phyloP scores from a whole-genome alignment of 2,113 vertebrate genomes.

The Phoxinus phoxinus region DNA sequence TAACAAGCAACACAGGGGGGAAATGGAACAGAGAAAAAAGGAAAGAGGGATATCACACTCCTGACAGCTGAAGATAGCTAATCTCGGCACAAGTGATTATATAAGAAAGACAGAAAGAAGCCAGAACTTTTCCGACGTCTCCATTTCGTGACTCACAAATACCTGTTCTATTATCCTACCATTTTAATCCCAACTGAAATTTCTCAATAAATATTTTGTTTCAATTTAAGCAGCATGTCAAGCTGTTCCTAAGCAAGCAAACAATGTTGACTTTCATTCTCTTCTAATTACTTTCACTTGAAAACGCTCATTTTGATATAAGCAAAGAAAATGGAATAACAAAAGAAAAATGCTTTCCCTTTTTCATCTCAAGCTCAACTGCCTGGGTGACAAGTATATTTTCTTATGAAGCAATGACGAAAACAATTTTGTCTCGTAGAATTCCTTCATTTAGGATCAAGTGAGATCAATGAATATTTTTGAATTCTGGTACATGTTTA shows the following conservation, averaged over 20 bases:
- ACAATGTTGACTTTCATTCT: constrained; percentile 29
- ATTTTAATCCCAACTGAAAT: neutral
- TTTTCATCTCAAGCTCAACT: constrained; percentile 6
- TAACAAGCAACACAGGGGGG: constrained; percentile 39
- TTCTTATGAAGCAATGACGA: constrained; percentile 26
- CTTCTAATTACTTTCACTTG: constrained; percentile 37
- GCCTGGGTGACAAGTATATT: constrained; percentile 30
- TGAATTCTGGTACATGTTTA: constrained; percentile 9
- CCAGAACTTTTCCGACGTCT: neutral
- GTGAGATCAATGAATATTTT: constrained; percentile 37
- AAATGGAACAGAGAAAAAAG: constrained; percentile 10
- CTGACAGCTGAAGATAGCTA: neutral
- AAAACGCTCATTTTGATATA: constrained; percentile 7
- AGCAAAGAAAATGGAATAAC: constrained; percentile 15
- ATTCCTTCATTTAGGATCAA: constrained; percentile 34
- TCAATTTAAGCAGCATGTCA: constrained; percentile 28
- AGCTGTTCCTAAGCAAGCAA: constrained; percentile 7
- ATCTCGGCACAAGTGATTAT: neutral
- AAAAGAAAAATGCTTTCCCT: constrained; percentile 13
- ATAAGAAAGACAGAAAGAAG: neutral
- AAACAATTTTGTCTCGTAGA: constrained; percentile 21
- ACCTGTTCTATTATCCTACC: neutral
- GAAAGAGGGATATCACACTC: neutral
- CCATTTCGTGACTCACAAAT: neutral
- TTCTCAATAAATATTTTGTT: constrained; percentile 31